Conservation (phyloP, 2,888 invertebrate genomes). For the Lucinisca nassula region DNA sequence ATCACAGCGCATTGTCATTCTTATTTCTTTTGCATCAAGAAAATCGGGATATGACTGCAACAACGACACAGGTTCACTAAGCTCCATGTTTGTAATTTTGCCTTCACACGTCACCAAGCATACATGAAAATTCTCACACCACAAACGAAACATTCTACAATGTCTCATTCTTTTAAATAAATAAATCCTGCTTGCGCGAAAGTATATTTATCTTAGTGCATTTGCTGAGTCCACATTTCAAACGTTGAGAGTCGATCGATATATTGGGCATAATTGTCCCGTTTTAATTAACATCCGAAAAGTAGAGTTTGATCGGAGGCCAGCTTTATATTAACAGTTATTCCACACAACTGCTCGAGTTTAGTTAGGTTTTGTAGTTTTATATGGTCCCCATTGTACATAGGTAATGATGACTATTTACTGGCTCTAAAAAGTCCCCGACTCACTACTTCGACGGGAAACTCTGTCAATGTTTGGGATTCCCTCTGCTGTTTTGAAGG, state of each 20-base stretch:
- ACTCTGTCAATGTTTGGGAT: constrained; percentile 11
- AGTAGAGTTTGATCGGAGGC: constrained; percentile 28
- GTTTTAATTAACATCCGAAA: constrained; percentile 39
- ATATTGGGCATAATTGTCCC: constrained; percentile 31
- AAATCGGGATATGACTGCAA: constrained; percentile 55
- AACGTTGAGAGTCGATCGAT: constrained; percentile 34
- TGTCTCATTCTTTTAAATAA: constrained; percentile 56
- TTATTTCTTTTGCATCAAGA: too few relatives aligned
- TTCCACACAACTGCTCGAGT: not conserved
- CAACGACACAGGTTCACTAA: constrained; percentile 24
- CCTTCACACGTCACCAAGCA: not conserved
- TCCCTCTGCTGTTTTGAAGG: not conserved
- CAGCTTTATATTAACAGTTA: not conserved
- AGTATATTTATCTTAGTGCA: constrained; percentile 43
- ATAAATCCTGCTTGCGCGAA: constrained; percentile 48
- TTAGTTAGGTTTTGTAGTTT: not conserved
- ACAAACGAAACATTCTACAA: constrained; percentile 53
- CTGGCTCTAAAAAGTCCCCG: not conserved
- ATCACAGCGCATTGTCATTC: too few relatives aligned
- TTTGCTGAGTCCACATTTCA: constrained; percentile 45
- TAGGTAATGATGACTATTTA: not conserved
- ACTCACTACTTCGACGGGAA: constrained; percentile 22
- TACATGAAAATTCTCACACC: constrained; percentile 22
- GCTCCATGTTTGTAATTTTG: constrained; percentile 26
- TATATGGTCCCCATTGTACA: not conserved